Evolutionary conservation across 2,888 invertebrate species (phyloP), one percentile per base, ranked within the genome.

Genomic region (Rhingia rostrata): DNA sequence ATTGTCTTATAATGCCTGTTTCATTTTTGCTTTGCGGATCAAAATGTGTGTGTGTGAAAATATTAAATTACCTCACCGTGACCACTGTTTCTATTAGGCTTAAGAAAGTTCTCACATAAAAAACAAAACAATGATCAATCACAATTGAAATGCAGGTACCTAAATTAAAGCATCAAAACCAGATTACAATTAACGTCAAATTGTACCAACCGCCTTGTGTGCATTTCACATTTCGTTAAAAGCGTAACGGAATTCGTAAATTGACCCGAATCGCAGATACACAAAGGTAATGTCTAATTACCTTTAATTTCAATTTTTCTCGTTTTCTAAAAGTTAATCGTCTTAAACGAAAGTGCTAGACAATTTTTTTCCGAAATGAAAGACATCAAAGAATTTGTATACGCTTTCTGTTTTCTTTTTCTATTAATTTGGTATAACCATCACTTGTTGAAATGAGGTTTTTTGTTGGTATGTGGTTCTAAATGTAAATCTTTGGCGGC

Each of bases 271-370:
- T 77, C 45, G 37, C 39, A 43, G 45, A 75, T 30, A n/a, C 49
- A 49, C 49, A 49, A 49, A 10, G 22, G 30, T 49, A 49, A 69
- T 47, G 67, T 67, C 67, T 77, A 77, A 77, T 77, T 77, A 61
- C 53, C 54, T 69, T 77, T 61, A 53, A 67, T 61, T 67, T 58
- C 33, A 74, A 58, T 69, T 69, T 77, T 60, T 61, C 45, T 61
- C 53, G 12, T 67, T 67, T 47, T 45, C 54, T 49, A 61, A 61
- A 77, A 60, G 53, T 77, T 77, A 77, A 77, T 77, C 77, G 77
- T 61, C 77, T 77, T 69, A 77, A 77, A 77, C 67, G 77, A 67
- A 77, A 69, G 77, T 77, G 67, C 54, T 77, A 67, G 60, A 39
- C 45, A 75, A n/a, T n/a, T 60, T 67, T 58, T 4, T 6, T 54